Evolutionary conservation across 2,888 invertebrate genomes (phyloP), one percentile per base, ranked within the genome.

Genomic region (Platerodrilus igneus): DNA sequence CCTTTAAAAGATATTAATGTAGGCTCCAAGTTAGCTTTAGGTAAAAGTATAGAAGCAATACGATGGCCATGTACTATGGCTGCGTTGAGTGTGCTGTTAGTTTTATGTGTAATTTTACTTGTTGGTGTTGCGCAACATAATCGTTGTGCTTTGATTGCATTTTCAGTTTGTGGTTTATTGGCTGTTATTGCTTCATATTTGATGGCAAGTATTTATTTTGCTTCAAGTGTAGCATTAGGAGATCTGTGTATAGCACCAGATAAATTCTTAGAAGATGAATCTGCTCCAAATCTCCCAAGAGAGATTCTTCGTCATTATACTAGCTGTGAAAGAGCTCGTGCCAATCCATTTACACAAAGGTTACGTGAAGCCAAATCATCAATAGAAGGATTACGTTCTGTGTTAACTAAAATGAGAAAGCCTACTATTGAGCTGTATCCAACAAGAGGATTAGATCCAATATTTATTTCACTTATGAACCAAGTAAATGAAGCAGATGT

Each of bases 51-150:
- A 73, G 86, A 87, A 68, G 75, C 81, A 51, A 38, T 53, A 50
- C 77, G 88, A 60, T 93, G 92, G 92, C 88, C 90, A 23, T 80
- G 86, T 51, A 93, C 92, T 42, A 89, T 93, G 79, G 86, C 85
- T 41, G 79, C 91, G 41, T 78, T 91, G 67, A 88, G 89, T 61
- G 76, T 86, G 57, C 79, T 92, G 53, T 79, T 92, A 47, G 82
- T 90, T 13, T 80, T 93, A 31, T 91, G 92, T 71, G 84, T 93
- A 44, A 83, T 93, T 46, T 77, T 93, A 57, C 76, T 94, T 45
- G 87, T 92, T 54, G 94, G 92, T 47, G 88, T 93, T 47, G 88
- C 90, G 10, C 74, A 85, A 15, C 89, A 92, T 67, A 91, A 89
- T 10, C 79, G 92, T 32, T 90, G 91, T 59, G 88, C 91, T 34